Conservation (phyloP, 1,140 invertebrate species). For the Daktulosphaira vitifoliae region DNA sequence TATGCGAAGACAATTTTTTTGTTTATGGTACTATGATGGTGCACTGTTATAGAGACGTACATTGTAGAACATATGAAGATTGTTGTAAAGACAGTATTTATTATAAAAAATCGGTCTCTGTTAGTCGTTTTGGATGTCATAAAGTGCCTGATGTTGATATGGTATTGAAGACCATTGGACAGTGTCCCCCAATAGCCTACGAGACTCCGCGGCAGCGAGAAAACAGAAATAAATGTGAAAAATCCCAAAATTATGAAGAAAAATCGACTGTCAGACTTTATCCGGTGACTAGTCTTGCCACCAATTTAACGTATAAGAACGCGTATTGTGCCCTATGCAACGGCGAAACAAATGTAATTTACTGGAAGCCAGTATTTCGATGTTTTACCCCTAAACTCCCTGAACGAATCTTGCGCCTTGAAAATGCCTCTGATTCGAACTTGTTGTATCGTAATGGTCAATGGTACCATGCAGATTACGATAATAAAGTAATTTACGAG, state of each 20-base stretch:
- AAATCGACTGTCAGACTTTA: not conserved
- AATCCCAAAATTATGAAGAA: too few species aligned
- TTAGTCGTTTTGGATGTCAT: slow-evolving; percentile 5
- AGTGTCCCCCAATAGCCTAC: not conserved
- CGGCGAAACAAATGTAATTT: not conserved
- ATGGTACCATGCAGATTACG: slow-evolving; percentile 16
- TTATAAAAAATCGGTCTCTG: not conserved
- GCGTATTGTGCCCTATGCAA: slow-evolving; percentile 17
- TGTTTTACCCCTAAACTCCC: not conserved
- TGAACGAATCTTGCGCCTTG: not conserved
- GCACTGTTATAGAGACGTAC: slow-evolving; percentile 5
- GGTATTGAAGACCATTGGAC: not conserved
- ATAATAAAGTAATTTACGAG: not conserved
- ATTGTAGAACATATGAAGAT: slow-evolving; percentile 22
- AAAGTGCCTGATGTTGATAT: fast-evolving
- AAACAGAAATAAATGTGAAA: not conserved
- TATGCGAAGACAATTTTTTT: not conserved
- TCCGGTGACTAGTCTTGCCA: not conserved
- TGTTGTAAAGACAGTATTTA: slow-evolving; percentile 17
- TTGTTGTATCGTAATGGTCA: not conserved
- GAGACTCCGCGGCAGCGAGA: not conserved
- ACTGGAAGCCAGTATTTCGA: slow-evolving; percentile 9
- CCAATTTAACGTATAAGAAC: not conserved
- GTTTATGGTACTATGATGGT: not conserved
- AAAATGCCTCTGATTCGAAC: not conserved